Base-by-base conservation (phyloP, 1,140 invertebrate genomes). In the Rhagoletis zephyria region DNA sequence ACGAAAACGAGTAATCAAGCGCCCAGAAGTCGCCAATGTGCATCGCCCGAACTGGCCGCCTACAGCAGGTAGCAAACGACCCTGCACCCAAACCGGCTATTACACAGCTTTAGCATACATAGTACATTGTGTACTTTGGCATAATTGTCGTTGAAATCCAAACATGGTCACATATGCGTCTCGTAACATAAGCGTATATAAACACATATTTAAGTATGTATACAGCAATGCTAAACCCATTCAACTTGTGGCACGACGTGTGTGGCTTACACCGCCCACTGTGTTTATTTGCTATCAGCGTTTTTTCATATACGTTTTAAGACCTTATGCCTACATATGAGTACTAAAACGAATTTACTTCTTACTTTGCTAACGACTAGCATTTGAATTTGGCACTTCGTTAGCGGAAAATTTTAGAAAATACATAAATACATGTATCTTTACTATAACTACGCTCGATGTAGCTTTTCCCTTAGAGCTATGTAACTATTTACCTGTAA, bases 131-230 rank as follows among this genome's bases (percentile, higher is more conserved):
- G 42, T 74, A 74, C 12, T 48, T n/a, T 16, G 16, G 1, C 42
- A 74, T 74, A 74, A 74, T 45, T 74, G 40, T 45, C 67, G 67
- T 74, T 74, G n/a, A 74, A 74, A 16, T 30, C 7, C 30, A 64
- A 16, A 64, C 63, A 64, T 16, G 40, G 16, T 7, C 70, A 77
- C 45, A 77, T 45, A 48, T 45, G 65, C 14, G 30, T 14, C 70
- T 10, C 45, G 0, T 3, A 77, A 42, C 14, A 30, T 12, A 30
- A 30, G 30, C 30, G 30, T 30, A 30, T 30, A 30, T 30, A 30
- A 30, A 51, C 6, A 42, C 16, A 77, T 14, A 4, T 2, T 45
- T 45, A 16, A 4, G n/a, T 67, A 30, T 19, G 19, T 67, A 67
- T 42, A 42, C 65, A 12, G 9, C 42, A 40, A 40, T 42, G 65